Evolutionary conservation across 2,888 invertebrate genomes (phyloP), one percentile per base, ranked within the genome.

Genomic region (Alentia gelatinosa): DNA sequence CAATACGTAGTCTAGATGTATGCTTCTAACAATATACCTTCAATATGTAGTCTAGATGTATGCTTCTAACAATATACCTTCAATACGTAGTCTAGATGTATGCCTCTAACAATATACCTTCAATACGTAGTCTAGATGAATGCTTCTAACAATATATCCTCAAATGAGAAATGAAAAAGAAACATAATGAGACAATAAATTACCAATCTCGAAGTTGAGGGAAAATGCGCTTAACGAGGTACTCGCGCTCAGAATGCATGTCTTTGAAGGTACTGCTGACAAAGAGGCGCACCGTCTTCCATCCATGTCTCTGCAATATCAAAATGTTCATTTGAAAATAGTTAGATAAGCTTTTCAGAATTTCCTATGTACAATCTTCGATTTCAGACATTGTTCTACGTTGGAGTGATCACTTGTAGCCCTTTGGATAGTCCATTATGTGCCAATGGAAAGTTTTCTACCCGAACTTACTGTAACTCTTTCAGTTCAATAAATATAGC

Each of bases 191-290:
- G n/a, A n/a, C n/a, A n/a, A n/a, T n/a, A n/a, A n/a, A n/a, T 86
- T 19, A 86, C 86, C 86, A 86, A 9, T 42, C 26, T 26, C 86
- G 15, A 15, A 93, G 56, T 40, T 90, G 91, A n/a, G 92, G 92
- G 68, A 92, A 93, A 30, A 92, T 91, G 90, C 92, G 47, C 9
- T 95, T 96, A 7, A 96, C 95, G 5, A 96, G 94, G 42, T 95
- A 93, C 92, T 96, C 96, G 90, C 96, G 94, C 91, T 96, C 96
- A 90, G 93, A 94, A 92, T 94, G 95, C 91, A 96, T 96, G 92
- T 96, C 96, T 79, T 94, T 95, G 92, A 96, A 96, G 39, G 96
- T 96, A 90, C 95, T 95, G 0, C 96, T 96, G 1, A 96, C 95
- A 94, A 96, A 96, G 23, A 96, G 93, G 39, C 95, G 93, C 5